Base-by-base conservation (phyloP, 2,888 invertebrate genomes). In the Antheraea assamensis region DNA sequence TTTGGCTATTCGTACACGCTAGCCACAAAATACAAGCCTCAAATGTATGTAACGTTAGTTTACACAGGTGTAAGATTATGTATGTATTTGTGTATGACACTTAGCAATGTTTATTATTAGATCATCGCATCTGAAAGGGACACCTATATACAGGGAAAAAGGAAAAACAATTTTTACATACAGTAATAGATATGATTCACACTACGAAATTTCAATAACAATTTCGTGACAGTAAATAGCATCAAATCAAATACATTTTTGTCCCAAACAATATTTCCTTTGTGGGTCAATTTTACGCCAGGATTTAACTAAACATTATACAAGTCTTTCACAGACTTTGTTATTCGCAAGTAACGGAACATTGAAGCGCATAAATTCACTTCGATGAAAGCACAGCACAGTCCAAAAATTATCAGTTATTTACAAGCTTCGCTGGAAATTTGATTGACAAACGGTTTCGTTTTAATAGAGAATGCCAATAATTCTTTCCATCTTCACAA, bases 401-500 rank as follows among this genome's bases (percentile, higher is more conserved):
- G 68, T 27, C 35, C 68, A 24, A 73, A 70, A 73, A 73, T 35
- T 35, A 35, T 42, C 27, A 73, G 66, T 61, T 70, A 55, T 74
- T 77, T 75, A 58, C 61, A 64, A 64, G 61, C 61, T 30, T 64
- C 61, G 7, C 61, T 64, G 30, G 61, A 27, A 64, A 64, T 64
- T 64, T 64, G 61, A 64, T 27, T 64, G 27, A 64, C 27, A 64
- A 64, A 64, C 61, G 27, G 61, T 64, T 64, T 64, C 27, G 27
- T 30, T 64, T 74, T 75, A 42, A 71, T 72, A 74, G 27, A 68
- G 71, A 52, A 85, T 74, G 66, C 83, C 86, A 7, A 91, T 74
- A 1, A 90, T 19, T 74, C 78, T 85, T 76, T 92, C 90, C 76
- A 93, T 81, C 66, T 90, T 88, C 52, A 89, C 61, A 17, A 94